These are phyloP conservation scores for Andrena cerasifolii DNA, from an alignment of 1,140 invertebrate species.

Conservation along the genomic window DNA sequence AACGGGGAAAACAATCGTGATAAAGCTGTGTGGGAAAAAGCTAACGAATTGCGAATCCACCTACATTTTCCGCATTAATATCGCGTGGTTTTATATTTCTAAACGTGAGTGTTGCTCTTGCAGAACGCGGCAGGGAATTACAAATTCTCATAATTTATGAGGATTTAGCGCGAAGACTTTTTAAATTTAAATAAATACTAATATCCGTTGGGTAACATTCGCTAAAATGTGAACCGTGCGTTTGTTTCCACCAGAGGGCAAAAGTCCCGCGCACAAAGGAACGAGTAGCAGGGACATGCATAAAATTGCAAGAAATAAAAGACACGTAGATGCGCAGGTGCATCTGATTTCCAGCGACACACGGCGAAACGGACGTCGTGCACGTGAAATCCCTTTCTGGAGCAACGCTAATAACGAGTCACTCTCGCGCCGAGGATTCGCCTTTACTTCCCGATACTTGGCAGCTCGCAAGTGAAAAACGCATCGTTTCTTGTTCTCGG, in stretches of 20 bases:
- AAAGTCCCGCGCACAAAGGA: conserved; percentile 8
- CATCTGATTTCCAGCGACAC: conserved; percentile 20
- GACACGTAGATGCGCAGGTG: conserved; percentile 29
- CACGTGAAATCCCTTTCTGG: conserved; percentile 3
- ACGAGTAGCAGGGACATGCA: background rate
- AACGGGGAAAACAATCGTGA: background rate
- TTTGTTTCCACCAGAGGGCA: conserved; percentile 12
- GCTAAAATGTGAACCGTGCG: conserved; percentile 4
- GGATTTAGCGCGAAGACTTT: background rate
- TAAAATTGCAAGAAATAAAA: conserved; percentile 43
- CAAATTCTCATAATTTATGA: background rate
- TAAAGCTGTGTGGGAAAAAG: background rate
- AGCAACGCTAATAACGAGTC: background rate
- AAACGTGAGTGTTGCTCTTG: background rate
- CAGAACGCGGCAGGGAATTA: background rate
- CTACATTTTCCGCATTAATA: background rate
- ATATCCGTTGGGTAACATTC: background rate
- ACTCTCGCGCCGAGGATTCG: background rate
- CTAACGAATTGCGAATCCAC: background rate
- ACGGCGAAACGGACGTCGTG: conserved; percentile 1
- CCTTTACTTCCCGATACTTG: background rate
- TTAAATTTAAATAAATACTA: background rate
- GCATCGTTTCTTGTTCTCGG: background rate
- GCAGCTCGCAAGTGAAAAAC: background rate
- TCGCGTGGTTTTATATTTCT: background rate